phyloP scores from a whole-genome alignment of 2,797 vertebrate species.

The Sebastes steindachneri region DNA sequence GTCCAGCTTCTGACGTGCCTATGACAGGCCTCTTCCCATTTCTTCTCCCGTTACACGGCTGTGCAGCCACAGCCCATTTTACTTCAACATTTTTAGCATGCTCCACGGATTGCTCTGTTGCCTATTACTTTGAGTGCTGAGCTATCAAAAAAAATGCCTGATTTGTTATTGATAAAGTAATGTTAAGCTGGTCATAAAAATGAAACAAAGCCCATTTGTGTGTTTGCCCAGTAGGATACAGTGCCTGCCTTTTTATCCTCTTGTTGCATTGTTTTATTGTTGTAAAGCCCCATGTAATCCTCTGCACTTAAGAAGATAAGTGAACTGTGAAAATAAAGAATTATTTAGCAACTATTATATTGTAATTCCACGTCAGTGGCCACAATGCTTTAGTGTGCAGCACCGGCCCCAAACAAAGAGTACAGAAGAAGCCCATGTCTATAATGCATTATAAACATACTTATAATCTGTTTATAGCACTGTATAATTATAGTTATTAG shows the following conservation, averaged over 20 bases:
- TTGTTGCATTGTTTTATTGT: slow-evolving; percentile 69
- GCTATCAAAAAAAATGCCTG: slow-evolving; percentile 79
- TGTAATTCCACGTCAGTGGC: slow-evolving; percentile 45
- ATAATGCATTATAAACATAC: neutral
- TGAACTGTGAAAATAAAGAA: slow-evolving; percentile 66
- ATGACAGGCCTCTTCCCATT: slow-evolving; percentile 82
- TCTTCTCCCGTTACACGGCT: slow-evolving; percentile 71
- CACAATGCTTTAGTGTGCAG: slow-evolving; percentile 26
- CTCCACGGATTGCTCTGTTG: slow-evolving; percentile 68
- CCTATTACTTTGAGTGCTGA: slow-evolving; percentile 78
- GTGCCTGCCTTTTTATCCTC: slow-evolving; percentile 42
- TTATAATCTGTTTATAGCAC: neutral
- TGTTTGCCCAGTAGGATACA: slow-evolving; percentile 60
- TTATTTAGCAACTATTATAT: slow-evolving; percentile 63
- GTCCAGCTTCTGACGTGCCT: slow-evolving; percentile 80
- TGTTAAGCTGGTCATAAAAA: slow-evolving; percentile 75
- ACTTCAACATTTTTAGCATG: slow-evolving; percentile 56
- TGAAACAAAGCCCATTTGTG: slow-evolving; percentile 73
- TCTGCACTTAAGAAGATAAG: slow-evolving; percentile 71
- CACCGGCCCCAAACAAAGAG: slow-evolving; percentile 28
- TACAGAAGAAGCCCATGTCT: neutral
- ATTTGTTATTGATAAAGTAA: slow-evolving; percentile 84
- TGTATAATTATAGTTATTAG: neutral
- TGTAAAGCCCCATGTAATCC: slow-evolving; percentile 67
- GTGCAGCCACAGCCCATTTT: slow-evolving; percentile 71